Conservation (phyloP, 2,888 invertebrate species). For the Scaptomyza reducta region DNA sequence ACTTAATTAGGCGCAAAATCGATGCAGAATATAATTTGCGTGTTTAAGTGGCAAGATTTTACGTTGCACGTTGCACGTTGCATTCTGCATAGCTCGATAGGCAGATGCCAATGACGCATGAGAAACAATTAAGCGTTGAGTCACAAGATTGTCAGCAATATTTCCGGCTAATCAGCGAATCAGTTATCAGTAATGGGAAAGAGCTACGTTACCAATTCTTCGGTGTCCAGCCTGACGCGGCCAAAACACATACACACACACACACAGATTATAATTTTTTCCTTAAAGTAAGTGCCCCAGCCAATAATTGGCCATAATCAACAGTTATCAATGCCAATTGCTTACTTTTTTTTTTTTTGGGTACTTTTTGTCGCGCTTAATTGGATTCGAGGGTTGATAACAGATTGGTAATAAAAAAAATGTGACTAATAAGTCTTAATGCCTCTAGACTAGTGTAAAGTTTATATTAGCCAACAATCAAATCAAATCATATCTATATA, state of each 20-base stretch:
- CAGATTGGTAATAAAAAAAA: constrained; percentile 1
- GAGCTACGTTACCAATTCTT: neutral
- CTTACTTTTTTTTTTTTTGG: neutral
- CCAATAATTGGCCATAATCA: constrained; percentile 36
- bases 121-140: constrained; percentile 17
- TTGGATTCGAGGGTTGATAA: constrained; percentile 30
- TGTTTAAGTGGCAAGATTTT: constrained; percentile 34
- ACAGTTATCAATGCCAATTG: constrained; percentile 43
- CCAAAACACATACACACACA: too few relatives aligned
- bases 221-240: constrained; percentile 17
- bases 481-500: constrained; percentile 1
- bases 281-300: constrained; percentile 15
- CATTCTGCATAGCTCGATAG: constrained; percentile 6
- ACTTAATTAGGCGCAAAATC: constrained; percentile 73
- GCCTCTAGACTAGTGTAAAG: constrained; percentile 5
- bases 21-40: constrained; percentile 48
- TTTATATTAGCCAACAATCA: constrained; percentile 18
- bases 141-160: constrained; percentile 21
- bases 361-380: constrained; percentile 3
- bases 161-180: constrained; percentile 19
- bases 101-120: constrained; percentile 42
- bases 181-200: neutral
- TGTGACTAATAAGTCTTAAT: constrained; percentile 17
- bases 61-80: constrained; percentile 4
- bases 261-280: constrained; percentile 24